Evolutionary conservation across 2,113 vertebrate genomes (phyloP).

Genomic region (Callocephalon fimbriatum): DNA sequence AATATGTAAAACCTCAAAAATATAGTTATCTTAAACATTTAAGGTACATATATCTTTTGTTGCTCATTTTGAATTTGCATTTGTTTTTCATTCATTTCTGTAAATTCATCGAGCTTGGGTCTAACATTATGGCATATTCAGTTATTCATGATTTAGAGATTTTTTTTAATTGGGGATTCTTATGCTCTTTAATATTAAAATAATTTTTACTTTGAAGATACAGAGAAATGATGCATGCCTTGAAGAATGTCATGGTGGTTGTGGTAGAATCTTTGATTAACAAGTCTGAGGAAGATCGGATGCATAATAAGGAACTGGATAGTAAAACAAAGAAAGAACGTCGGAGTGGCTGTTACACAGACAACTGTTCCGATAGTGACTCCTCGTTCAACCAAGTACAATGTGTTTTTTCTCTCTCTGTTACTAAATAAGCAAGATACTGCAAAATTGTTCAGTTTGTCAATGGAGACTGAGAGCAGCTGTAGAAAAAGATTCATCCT

Average conservation of each 20-base stretch:
- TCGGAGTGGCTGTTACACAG: slow-evolving; percentile 78
- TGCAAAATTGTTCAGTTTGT: neutral
- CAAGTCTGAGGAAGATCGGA: slow-evolving; percentile 90
- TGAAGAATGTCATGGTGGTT: slow-evolving; percentile 88
- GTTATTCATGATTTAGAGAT: neutral
- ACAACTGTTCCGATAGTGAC: slow-evolving; percentile 96
- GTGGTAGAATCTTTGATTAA: slow-evolving; percentile 91
- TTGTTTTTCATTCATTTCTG: neutral
- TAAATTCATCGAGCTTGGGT: neutral
- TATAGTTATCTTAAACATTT: neutral
- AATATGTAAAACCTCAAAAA: neutral
- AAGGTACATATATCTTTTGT: neutral
- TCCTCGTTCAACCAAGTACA: slow-evolving; percentile 93
- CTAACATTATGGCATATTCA: neutral
- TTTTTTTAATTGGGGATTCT: neutral
- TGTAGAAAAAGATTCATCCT: neutral
- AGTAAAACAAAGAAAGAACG: slow-evolving; percentile 75
- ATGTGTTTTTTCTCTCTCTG: neutral
- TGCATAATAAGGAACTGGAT: slow-evolving; percentile 82
- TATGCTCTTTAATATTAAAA: neutral
- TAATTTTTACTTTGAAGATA: slow-evolving; percentile 80
- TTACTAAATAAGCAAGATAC: neutral
- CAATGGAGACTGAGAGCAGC: neutral
- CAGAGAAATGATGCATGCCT: slow-evolving; percentile 89
- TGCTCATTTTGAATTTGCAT: neutral